phyloP scores from a whole-genome alignment of 2,113 vertebrate species.

The Arvicanthis niloticus region DNA sequence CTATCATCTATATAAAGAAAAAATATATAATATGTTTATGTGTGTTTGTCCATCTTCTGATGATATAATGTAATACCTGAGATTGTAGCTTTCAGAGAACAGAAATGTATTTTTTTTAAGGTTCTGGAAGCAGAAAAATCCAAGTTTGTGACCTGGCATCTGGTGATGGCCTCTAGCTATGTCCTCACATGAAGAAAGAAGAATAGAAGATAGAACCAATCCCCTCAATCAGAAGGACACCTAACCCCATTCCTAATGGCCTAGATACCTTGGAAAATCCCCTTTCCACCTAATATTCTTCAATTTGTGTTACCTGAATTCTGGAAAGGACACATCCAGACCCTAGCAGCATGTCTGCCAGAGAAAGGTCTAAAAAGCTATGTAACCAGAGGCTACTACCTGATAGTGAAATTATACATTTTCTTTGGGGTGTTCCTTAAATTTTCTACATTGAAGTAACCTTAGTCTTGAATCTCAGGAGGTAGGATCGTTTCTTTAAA shows the following conservation, averaged over 20 bases:
- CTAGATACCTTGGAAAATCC: background rate
- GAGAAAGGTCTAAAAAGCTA: background rate
- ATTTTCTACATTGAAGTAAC: background rate
- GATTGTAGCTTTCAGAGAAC: background rate
- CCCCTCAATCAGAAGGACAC: no score
- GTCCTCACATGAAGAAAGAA: no score
- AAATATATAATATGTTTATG: background rate
- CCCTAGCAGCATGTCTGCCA: background rate
- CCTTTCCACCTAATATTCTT: background rate
- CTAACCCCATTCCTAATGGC: background rate
- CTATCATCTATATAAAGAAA: background rate
- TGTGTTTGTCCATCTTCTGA: background rate
- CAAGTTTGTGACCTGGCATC: background rate
- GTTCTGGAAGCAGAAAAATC: background rate
- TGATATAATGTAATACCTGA: background rate
- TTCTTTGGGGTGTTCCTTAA: background rate
- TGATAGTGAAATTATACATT: background rate
- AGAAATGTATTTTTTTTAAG: background rate
- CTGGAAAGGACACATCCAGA: background rate
- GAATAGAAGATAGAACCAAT: background rate
- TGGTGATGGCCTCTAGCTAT: background rate
- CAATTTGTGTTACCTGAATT: background rate
- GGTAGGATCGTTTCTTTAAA: background rate
- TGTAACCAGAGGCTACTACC: background rate
- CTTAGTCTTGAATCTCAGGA: background rate